Percentiles rank a stretch among this genome's conserved stretches.
phyloP scores from a whole-genome alignment of 2,888 invertebrate genomes.

The Parelbella ahira region DNA sequence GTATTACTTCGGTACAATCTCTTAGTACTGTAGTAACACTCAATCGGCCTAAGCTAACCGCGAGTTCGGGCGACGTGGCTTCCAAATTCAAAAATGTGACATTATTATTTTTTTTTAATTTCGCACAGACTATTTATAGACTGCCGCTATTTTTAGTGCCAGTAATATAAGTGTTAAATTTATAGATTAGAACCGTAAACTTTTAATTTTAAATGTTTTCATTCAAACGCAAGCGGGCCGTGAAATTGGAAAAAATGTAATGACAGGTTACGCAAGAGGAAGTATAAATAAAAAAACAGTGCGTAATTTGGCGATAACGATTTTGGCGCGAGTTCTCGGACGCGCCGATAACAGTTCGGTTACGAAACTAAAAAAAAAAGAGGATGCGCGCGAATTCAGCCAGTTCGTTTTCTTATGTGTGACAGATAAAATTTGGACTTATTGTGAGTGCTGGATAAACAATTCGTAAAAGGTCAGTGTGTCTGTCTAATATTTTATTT shows the following conservation, averaged over 20 bases:
- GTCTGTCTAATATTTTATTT: too few relatives aligned
- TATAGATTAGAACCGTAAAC: conserved; percentile 15
- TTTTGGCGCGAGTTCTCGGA: conserved; percentile 39
- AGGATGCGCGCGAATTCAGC: conserved; percentile 26
- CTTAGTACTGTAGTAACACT: conserved; percentile 28
- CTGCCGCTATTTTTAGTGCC: conserved; percentile 25
- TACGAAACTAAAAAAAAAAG: conserved; percentile 29
- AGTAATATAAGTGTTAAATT: conserved; percentile 20
- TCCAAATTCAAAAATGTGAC: conserved; percentile 49
- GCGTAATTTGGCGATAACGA: conserved; percentile 41
- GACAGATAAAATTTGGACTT: conserved; percentile 32
- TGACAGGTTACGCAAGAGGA: conserved; percentile 49
- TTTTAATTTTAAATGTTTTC: conserved; percentile 17
- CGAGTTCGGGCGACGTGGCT: conserved; percentile 28
- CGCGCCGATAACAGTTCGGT: conserved; percentile 30
- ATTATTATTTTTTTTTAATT: conserved; percentile 38
- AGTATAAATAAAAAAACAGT: conserved; percentile 51
- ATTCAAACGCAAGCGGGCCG: conserved; percentile 38
- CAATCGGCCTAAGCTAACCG: conserved; percentile 39
- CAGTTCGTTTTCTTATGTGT: conserved; percentile 28
- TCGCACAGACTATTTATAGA: conserved; percentile 30
- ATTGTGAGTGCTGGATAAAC: conserved; percentile 26
- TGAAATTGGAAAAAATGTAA: conserved; percentile 65
- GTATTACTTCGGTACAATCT: conserved; percentile 29
- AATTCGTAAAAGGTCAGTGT: conserved; percentile 25